phyloP scores from a whole-genome alignment of 2,888 invertebrate species.

The Trachelus iudaicus region DNA sequence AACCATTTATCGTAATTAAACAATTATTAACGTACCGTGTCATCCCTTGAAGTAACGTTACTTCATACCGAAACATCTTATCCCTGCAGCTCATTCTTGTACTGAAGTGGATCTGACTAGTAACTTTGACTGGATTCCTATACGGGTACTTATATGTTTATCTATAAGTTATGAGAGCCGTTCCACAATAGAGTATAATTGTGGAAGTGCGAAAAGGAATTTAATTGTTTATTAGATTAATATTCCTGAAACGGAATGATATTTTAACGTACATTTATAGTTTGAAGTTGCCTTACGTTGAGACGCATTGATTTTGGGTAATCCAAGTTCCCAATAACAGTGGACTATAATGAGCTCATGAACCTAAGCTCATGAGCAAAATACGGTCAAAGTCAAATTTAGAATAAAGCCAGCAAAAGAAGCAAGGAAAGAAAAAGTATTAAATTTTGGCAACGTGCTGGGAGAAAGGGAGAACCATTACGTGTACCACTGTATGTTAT shows the following conservation, averaged over 20 bases:
- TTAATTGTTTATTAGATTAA: neutral
- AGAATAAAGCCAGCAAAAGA: too few species aligned
- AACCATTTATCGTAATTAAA: neutral
- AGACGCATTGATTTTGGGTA: too few species aligned
- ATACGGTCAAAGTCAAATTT: too few species aligned
- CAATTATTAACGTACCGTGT: neutral
- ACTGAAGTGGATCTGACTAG: neutral
- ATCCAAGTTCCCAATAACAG: too few species aligned
- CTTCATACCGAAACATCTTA: neutral
- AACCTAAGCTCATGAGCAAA: too few species aligned
- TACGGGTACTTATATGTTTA: neutral
- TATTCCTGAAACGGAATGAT: too few species aligned
- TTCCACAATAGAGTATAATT: neutral
- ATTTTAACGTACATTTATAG: too few species aligned
- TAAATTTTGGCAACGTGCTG: neutral
- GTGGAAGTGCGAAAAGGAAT: neutral
- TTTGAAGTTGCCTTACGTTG: too few species aligned
- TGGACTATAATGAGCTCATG: too few species aligned
- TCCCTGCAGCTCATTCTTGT: neutral
- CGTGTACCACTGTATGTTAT: neutral
- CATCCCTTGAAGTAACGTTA: neutral
- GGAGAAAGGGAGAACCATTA: neutral
- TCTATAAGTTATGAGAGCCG: neutral
- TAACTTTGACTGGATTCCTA: neutral
- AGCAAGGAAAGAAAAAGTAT: too few species aligned